Base-by-base conservation (phyloP, 30 jellyfish, hydroid and myxozoan species). In the Chrysaora quinquecirrha region DNA sequence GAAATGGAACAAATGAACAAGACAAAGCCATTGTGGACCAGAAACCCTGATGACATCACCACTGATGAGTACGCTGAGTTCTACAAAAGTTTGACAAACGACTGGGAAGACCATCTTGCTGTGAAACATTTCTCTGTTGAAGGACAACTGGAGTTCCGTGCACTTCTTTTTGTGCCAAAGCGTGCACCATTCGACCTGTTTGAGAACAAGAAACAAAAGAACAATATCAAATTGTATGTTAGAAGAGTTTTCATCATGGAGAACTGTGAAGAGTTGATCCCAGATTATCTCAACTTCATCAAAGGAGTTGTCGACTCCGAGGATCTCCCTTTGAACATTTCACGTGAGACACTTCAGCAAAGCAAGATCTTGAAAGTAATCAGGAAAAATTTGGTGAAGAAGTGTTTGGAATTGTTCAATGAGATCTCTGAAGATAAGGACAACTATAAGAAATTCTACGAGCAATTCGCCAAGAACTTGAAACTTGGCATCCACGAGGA, bases 111-210 rank as follows among this genome's bases (percentile, higher is more conserved):
- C 24, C 99, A 88, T 65, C 69, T 88, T 50, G 99, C 99, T 2
- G 97, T 88, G 30, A 94, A 88, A 49, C 99, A 94, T 52, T 88
- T 88, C 82, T 83, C 97, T 23, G 99, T 94, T 76, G 99, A 94
- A 32, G 99, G 99, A 19, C 97, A 94, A 65, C 90, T 94, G 19
- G 99, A 94, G 72, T 94, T 88, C 87, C 80, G 97, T 23, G 96
- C 99, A 3, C 67, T 94, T 49, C 82, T 94, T 49, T 94, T 94
- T 73, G 96, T 94, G 25, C 97, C 97, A 19, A 88, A 94, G 61
- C 96, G 99, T 33, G 99, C 99, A 50, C 96, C 99, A 31, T 87
- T 94, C 64, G 99, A 94, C 48, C 88, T 94, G 75, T 94, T 94
- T 75, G 97, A 94, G 64, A 93, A 93, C 85, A 88, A 85, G 92